Evolutionary conservation across 2,113 vertebrate genomes (phyloP), one percentile per base, ranked within the genome.

Genomic region (Thamnaconus septentrionalis): DNA sequence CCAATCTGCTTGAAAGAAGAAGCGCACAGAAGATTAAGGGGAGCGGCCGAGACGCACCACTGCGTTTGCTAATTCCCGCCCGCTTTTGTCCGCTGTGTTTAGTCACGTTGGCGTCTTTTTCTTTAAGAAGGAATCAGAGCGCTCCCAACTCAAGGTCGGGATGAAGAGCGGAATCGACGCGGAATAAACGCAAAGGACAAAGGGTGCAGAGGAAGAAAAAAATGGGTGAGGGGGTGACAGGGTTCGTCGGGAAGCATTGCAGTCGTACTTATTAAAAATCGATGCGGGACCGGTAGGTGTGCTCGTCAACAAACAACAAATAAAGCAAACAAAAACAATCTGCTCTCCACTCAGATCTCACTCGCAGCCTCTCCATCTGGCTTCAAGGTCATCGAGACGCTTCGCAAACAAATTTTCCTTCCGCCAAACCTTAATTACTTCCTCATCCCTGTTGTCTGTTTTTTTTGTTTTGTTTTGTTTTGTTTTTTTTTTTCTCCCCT

Each of bases 141-240:
- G 56, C 59, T 5, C 40, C 39, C 8, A 3, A n/a, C 59, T 73
- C 68, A 73, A 84, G 79, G 83, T 73, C 62, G 62, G 43, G 12
- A 8, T n/a, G 31, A 7, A 4, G n/a, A 11, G 7, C 5, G n/a
- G 40, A 52, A 42, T 45, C 6, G 39, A 7, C 8, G 40, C 41
- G 11, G 60, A 54, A 55, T 48, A 50, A 47, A 61, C 50, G 10
- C 46, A 8, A 42, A 64, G 42, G 57, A 66, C 7, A 18, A 47
- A 8, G 52, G 40, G 3, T 31, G 18, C 18, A 41, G 6, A 1
- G 18, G 18, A 31, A 31, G 18, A 31, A 31, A 31, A 2, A 31
- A 31, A 31, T 31, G 18, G 18, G 18, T 31, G 6, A 1, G 11
- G 48, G 56, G 10, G 9, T 3, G 12, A 44, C 41, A 18, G 3